These are phyloP conservation scores for Cryptomyrus ogoouensis DNA, from an alignment of 2,113 vertebrate genomes.

Conservation along the genomic window DNA sequence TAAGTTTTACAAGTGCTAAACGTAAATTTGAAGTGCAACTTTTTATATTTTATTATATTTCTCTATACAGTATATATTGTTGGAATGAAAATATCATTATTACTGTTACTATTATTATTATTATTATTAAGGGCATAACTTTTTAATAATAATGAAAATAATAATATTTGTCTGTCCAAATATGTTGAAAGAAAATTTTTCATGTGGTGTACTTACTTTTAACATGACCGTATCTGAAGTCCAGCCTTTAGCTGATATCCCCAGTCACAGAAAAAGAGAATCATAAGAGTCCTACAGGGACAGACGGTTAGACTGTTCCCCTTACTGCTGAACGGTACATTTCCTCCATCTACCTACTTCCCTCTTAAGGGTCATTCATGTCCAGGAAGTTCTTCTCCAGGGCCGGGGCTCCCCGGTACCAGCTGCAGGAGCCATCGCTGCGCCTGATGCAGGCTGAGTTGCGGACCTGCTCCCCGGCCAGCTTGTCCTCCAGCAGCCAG, in stretches of 20 bases:
- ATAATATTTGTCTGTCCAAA: neutral
- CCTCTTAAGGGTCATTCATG: slow-evolving; percentile 72
- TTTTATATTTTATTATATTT: neutral
- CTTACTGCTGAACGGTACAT: neutral
- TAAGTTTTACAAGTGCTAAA: neutral
- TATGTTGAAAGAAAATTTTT: neutral
- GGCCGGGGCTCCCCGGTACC: slow-evolving; percentile 70
- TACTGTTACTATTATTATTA: no score
- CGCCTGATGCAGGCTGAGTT: slow-evolving; percentile 78
- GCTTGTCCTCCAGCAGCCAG: slow-evolving; percentile 71
- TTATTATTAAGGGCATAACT: no score
- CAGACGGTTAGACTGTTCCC: neutral
- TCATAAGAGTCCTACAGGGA: slow-evolving; percentile 13
- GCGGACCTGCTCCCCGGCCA: slow-evolving; percentile 72
- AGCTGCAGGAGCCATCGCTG: slow-evolving; percentile 74
- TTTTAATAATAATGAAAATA: neutral
- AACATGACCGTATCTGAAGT: neutral
- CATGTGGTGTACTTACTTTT: neutral
- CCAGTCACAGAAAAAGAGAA: slow-evolving; percentile 32
- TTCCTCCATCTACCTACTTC: neutral
- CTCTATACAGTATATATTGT: neutral
- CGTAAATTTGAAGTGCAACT: neutral
- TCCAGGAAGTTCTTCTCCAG: slow-evolving; percentile 76
- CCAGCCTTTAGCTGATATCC: neutral
- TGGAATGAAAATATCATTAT: neutral